phyloP scores from a whole-genome alignment of 2,888 invertebrate species.

The Gibbula magus region DNA sequence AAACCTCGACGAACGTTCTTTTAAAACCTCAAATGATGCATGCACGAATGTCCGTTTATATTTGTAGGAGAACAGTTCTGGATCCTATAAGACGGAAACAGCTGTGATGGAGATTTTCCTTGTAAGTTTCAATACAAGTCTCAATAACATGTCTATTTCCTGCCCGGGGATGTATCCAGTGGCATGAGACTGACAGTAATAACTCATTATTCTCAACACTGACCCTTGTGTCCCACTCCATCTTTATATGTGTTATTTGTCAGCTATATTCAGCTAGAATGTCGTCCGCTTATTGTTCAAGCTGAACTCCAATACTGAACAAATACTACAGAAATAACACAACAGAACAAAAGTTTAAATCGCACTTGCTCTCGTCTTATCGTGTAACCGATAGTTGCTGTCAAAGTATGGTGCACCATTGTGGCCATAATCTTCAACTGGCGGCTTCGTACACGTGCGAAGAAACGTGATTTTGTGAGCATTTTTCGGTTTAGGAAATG shows the following conservation, averaged over 20 bases:
- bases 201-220: neutral
- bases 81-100: no score
- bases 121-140: neutral
- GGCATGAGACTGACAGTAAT: neutral
- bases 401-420: neutral
- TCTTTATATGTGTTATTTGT: neutral
- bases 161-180: neutral
- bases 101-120: no score
- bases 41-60: no score
- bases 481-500: no score
- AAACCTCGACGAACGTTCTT: no score
- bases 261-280: neutral
- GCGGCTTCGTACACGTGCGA: neutral
- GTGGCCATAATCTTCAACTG: neutral
- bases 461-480: no score
- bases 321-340: neutral
- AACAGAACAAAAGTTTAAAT: neutral
- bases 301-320: neutral
- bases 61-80: no score
- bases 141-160: neutral
- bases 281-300: neutral
- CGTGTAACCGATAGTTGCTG: neutral
- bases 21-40: no score
- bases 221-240: neutral
- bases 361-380: neutral